Base-by-base conservation (phyloP, 2,797 vertebrate species). In the Hozukius guyotensis region DNA sequence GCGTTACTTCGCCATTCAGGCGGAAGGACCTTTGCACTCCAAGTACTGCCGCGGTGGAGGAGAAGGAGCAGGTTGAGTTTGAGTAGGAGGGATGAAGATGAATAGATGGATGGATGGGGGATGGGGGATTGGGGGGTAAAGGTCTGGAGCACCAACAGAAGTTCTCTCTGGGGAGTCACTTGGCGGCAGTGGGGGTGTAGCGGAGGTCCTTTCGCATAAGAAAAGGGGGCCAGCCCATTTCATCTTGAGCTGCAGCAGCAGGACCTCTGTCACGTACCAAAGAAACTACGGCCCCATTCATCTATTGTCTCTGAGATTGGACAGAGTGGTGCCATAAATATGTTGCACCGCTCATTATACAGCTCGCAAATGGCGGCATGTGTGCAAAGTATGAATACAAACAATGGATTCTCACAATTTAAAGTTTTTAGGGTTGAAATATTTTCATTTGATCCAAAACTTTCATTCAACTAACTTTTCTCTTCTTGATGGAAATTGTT, bases 81-180 rank as follows among this genome's bases (percentile, higher is more conserved):
- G 84, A 92, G 86, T 69, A 77, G 81, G 88, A 89, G 78, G 92
- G 88, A 87, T 86, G 71, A 80, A 83, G 92, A 90, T 93, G 93
- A 94, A 95, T 93, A 80, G 90, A 81, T 74, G 61, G 79, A 63
- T 24, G 61, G 71, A 63, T n/a, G 75, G 75, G 68, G 74, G 75
- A 71, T 68, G 91, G 89, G 91, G 92, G 93, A 36, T 70, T 18
- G 34, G 87, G 92, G 89, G 82, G 66, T 56, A 84, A 84, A 90
- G 93, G 92, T 92, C 88, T 89, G 89, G 88, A 92, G 91, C 87
- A 82, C 88, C 93, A 93, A 96, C 95, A 95, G 94, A 95, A 95
- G 95, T 92, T 94, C 93, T 94, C 95, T 88, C 93, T 88, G 89
- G 95, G 95, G 95, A 94, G 94, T 93, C 92, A 92, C 85, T 89